Conservation (phyloP, 2,797 vertebrate species). For the Chloroceryle inda region DNA sequence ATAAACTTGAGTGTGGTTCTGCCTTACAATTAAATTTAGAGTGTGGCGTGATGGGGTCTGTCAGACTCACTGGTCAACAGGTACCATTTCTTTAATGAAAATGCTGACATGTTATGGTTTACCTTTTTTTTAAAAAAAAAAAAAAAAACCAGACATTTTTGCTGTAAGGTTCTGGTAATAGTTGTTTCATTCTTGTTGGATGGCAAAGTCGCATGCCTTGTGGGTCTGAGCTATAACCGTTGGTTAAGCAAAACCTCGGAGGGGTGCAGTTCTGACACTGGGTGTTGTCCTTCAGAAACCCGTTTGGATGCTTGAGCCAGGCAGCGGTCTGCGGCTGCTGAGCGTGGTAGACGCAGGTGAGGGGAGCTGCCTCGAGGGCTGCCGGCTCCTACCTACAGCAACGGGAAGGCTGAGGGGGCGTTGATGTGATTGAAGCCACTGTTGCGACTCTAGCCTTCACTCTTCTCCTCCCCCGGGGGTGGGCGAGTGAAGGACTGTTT, state of each 20-base stretch:
- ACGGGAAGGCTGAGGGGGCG: not conserved
- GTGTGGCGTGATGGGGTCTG: rapidly evolving
- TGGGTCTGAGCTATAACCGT: rapidly evolving
- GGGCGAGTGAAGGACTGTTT: no score
- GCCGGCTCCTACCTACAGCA: not conserved
- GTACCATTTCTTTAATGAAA: not conserved
- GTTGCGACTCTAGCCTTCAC: no score
- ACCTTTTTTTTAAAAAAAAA: not conserved
- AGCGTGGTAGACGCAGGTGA: not conserved
- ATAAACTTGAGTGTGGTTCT: not conserved
- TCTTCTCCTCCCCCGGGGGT: not conserved
- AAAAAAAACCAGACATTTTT: not conserved
- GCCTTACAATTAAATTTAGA: not conserved
- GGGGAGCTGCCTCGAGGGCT: not conserved
- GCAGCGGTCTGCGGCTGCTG: not conserved
- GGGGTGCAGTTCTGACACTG: not conserved
- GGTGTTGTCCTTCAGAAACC: not conserved
- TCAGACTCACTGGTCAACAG: not conserved
- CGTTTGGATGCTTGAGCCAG: not conserved
- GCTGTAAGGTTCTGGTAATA: rapidly evolving
- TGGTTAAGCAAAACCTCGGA: rapidly evolving
- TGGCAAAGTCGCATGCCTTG: no score
- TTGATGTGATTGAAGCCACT: rapidly evolving
- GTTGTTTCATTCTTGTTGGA: not conserved
- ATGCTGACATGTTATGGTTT: rapidly evolving